phyloP scores from a whole-genome alignment of 2,113 vertebrate genomes.

The Girardinichthys multiradiatus region DNA sequence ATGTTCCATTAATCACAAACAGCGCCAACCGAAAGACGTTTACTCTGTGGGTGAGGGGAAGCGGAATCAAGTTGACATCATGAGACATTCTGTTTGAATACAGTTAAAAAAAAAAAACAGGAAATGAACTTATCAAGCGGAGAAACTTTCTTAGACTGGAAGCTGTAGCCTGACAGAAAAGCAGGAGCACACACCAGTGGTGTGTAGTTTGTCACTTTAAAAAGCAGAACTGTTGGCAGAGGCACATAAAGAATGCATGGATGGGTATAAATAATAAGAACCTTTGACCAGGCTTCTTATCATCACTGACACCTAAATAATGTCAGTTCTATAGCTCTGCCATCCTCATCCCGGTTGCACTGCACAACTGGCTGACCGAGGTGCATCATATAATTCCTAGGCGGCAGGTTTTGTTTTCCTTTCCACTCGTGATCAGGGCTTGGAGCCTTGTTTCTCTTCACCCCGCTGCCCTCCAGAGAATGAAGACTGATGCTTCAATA shows the following conservation, averaged over 20 bases:
- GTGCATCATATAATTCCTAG: slow-evolving; percentile 33
- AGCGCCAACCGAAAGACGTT: slow-evolving; percentile 64
- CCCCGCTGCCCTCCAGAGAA: slow-evolving; percentile 59
- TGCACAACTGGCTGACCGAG: slow-evolving; percentile 51
- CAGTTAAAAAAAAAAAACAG: slow-evolving; percentile 39
- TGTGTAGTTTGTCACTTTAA: background rate
- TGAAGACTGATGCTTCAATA: slow-evolving; percentile 68
- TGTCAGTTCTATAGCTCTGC: slow-evolving; percentile 22
- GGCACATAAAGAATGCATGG: slow-evolving; percentile 1
- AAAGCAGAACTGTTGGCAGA: slow-evolving; percentile 11
- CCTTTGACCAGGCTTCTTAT: slow-evolving; percentile 43
- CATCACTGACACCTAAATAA: slow-evolving; percentile 11
- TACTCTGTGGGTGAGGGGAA: slow-evolving; percentile 52
- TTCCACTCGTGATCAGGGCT: slow-evolving; percentile 47
- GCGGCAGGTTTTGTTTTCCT: slow-evolving; percentile 61
- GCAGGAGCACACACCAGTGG: slow-evolving; percentile 2
- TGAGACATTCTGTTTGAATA: slow-evolving; percentile 63
- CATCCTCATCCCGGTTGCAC: slow-evolving; percentile 10
- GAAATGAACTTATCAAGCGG: slow-evolving; percentile 33
- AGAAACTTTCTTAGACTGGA: slow-evolving; percentile 27
- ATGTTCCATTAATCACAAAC: slow-evolving; percentile 78
- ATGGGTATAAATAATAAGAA: slow-evolving; percentile 49
- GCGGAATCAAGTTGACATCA: slow-evolving; percentile 53
- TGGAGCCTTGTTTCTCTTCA: slow-evolving; percentile 35
- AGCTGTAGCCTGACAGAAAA: slow-evolving; percentile 5